A percentile compares a stretch with the other conserved stretches of the same genome.
phyloP scores from a whole-genome alignment of 1,140 invertebrate genomes.

The Mamestra configurata region DNA sequence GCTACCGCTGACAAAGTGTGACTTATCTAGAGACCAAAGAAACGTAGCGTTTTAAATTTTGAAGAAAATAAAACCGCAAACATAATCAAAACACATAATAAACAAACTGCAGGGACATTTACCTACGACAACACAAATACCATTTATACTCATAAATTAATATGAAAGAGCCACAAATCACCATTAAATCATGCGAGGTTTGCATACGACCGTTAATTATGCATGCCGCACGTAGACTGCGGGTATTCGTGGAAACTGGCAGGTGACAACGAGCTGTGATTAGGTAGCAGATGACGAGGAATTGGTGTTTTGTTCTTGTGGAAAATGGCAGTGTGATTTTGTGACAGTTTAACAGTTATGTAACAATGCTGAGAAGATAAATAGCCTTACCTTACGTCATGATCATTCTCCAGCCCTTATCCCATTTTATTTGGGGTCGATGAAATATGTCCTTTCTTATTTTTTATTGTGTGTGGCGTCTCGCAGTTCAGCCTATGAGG shows the following conservation, averaged over 20 bases:
- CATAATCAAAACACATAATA: background rate
- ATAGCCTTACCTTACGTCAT: too few species aligned
- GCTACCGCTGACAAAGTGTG: too few species aligned
- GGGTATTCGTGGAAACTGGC: background rate
- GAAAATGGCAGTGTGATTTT: background rate
- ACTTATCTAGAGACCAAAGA: too few species aligned
- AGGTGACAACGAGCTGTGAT: background rate
- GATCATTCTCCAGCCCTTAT: too few species aligned
- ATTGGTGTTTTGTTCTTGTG: background rate
- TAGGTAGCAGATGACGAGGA: background rate
- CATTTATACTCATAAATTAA: constrained; percentile 20
- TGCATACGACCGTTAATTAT: constrained; percentile 24
- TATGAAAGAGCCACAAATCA: constrained; percentile 5
- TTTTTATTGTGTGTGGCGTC: too few species aligned
- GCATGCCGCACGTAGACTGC: constrained; percentile 1
- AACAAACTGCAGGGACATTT: background rate
- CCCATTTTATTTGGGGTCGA: too few species aligned
- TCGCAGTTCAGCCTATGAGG: too few species aligned
- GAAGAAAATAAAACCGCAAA: too few species aligned
- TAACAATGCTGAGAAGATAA: too few species aligned
- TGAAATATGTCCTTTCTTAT: too few species aligned
- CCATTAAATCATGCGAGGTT: constrained; percentile 22
- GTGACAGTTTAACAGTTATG: background rate
- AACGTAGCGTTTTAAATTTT: too few species aligned
- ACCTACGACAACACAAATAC: background rate